phyloP scores from a whole-genome alignment of 2,888 invertebrate genomes.

The Teleiodes luculella region DNA sequence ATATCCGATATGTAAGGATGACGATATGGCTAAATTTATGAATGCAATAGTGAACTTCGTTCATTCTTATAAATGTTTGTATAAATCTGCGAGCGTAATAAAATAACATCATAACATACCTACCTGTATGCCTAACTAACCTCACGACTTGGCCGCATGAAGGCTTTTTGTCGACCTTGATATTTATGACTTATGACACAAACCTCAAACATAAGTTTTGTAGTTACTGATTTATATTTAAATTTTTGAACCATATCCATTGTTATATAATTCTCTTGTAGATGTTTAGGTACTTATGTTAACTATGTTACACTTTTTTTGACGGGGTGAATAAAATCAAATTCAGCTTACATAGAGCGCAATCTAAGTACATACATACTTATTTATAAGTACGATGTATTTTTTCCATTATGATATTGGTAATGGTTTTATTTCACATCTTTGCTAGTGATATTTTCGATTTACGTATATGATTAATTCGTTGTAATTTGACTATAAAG shows the following conservation, averaged over 20 bases:
- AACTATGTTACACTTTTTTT: no score
- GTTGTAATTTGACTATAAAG: no score
- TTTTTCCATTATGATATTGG: no score
- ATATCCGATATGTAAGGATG: no score
- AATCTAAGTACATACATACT: no score
- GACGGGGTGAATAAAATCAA: no score
- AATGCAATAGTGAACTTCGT: conserved; percentile 2
- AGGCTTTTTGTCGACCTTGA: conserved; percentile 52
- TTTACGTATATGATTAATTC: no score
- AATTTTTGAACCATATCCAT: background rate
- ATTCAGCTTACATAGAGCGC: no score
- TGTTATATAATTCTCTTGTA: background rate
- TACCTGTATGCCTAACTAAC: background rate
- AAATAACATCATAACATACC: conserved; percentile 5
- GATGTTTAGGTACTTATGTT: background rate
- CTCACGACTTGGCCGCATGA: conserved; percentile 30
- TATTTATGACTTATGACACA: conserved; percentile 57
- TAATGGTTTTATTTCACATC: no score
- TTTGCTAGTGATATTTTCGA: no score
- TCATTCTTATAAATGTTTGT: background rate
- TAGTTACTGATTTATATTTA: conserved; percentile 30
- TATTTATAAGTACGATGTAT: no score
- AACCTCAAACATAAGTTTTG: conserved; percentile 41
- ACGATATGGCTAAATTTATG: background rate
- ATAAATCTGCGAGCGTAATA: background rate